Base-by-base conservation (phyloP, 37 sponge, comb jelly and placozoan genomes). In the Beroe forskalii region DNA sequence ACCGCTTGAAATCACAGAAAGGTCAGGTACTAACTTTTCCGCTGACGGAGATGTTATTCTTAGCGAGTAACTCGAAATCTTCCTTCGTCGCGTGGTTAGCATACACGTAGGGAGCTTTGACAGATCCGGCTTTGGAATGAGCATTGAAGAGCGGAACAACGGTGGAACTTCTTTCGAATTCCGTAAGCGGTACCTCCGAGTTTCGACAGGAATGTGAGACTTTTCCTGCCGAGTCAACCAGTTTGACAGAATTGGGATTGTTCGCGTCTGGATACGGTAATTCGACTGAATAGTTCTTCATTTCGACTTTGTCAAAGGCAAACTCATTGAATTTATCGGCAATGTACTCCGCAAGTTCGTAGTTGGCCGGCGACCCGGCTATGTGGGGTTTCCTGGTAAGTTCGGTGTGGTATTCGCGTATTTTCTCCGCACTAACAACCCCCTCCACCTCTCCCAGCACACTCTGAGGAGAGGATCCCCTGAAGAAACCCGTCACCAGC, bases 11-110 rank as follows among this genome's bases (percentile, higher is more conserved):
- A n/a, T n/a, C n/a, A n/a, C n/a, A n/a, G n/a, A n/a, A n/a, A n/a
- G n/a, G n/a, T n/a, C n/a, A n/a, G n/a, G n/a, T n/a, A n/a, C 86
- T n/a, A 0, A 80, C 86, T 48, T 80, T 80, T 1, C 55, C 86
- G 17, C 35, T 42, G 3, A 80, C 48, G n/a, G 86, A 38, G 55
- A 80, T 43, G 55, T 80, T 80, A 3, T 80, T 4, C 22, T 44
- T 27, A 22, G 28, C 30, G 3, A 80, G 86, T 1, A 44, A 2
- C 44, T 43, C 19, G 35, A 80, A 80, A 43, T 80, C 86, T 1
- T 8, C 43, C 43, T 43, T 27, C 17, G n/a, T 1, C 20, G 86
- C 86, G 35, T 12, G n/a, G 86, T 80, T 80, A 6, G 86, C 86
- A 23, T 44, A 80, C 17, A 80, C 86, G 27, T 42, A 39, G 25